Conservation (phyloP, 2,797 vertebrate genomes). For the Neostethus bicornis region DNA sequence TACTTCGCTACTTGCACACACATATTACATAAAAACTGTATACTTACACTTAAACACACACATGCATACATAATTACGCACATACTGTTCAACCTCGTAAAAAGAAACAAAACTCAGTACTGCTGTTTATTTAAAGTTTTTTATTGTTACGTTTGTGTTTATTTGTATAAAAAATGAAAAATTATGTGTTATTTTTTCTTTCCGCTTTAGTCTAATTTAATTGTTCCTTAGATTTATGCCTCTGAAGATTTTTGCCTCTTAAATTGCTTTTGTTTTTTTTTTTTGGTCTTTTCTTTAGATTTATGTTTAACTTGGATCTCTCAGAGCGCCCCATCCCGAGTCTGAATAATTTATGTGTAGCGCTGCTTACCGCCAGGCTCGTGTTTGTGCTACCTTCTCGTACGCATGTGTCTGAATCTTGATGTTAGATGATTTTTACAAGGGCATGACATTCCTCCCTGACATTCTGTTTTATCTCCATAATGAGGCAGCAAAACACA, state of each 20-base stretch:
- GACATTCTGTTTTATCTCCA: constrained; percentile 58
- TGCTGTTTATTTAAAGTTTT: too few relatives aligned
- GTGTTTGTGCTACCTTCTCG: constrained; percentile 39
- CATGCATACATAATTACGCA: too few relatives aligned
- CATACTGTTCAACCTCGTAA: too few relatives aligned
- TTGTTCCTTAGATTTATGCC: too few relatives aligned
- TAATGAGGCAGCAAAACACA: constrained; percentile 62
- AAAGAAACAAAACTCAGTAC: too few relatives aligned
- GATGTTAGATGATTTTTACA: constrained; percentile 39
- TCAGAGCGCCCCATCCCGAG: constrained; percentile 28
- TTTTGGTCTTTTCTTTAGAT: constrained; percentile 32
- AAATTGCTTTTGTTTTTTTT: constrained; percentile 1
- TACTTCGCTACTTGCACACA: too few relatives aligned
- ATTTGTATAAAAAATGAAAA: too few relatives aligned
- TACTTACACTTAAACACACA: too few relatives aligned
- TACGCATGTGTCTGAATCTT: constrained; percentile 31
- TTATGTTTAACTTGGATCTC: constrained; percentile 47
- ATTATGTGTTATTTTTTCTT: too few relatives aligned
- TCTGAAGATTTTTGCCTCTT: not conserved
- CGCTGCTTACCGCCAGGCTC: constrained; percentile 43
- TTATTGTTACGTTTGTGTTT: too few relatives aligned
- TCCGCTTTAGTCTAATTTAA: too few relatives aligned
- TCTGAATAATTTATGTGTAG: constrained; percentile 60
- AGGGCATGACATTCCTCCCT: constrained; percentile 43
- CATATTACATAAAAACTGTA: too few relatives aligned